phyloP scores from a whole-genome alignment of 2,113 vertebrate genomes.

The Oreocharis arfaki region DNA sequence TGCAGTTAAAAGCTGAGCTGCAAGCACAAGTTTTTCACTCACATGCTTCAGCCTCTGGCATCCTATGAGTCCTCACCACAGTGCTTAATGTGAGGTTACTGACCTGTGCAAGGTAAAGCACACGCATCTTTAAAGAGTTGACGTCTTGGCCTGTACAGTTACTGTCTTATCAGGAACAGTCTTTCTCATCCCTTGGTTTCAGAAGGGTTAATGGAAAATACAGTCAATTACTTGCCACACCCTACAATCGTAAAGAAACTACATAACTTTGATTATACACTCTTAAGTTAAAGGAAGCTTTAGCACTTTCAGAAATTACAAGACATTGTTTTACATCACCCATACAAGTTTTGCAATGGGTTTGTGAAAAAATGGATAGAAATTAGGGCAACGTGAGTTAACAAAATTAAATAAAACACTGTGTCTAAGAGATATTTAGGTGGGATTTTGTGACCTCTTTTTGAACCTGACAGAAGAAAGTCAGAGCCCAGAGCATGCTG shows the following conservation, averaged over 20 bases:
- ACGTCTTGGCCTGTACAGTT: background rate
- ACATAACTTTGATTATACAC: background rate
- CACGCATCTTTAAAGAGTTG: background rate
- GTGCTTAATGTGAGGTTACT: background rate
- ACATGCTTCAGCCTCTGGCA: background rate
- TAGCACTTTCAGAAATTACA: background rate
- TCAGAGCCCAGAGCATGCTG: background rate
- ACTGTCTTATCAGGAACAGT: background rate
- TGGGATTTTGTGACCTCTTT: background rate
- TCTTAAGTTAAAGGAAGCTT: background rate
- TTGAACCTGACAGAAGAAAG: background rate
- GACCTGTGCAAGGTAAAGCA: background rate
- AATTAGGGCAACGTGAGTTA: background rate
- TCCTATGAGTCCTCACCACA: background rate
- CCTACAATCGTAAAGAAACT: background rate
- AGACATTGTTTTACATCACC: background rate
- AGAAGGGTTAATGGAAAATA: background rate
- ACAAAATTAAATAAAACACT: background rate
- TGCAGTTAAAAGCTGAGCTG: background rate
- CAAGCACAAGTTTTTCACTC: background rate
- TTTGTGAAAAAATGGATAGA: background rate
- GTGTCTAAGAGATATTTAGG: background rate
- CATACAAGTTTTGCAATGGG: background rate
- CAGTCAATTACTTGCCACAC: background rate
- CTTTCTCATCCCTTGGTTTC: background rate